Evolutionary conservation across 2,797 vertebrate species (phyloP).

Genomic region (Neosilurus hyrtlii): DNA sequence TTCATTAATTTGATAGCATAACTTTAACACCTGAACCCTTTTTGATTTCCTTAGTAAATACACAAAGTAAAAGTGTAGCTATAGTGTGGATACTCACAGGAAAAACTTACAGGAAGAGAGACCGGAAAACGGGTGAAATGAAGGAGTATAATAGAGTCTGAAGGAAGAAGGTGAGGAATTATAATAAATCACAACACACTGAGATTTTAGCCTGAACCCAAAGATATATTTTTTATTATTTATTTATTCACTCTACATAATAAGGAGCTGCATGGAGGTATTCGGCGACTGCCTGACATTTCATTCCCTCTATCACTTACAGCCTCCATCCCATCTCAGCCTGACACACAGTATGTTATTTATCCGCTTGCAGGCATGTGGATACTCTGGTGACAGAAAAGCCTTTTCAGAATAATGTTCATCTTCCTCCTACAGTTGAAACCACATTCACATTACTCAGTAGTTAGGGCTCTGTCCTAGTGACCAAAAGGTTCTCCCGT

Average conservation of each 20-base stretch:
- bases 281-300: conserved; percentile 61
- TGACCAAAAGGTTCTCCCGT: not conserved
- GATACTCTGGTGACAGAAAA: conserved; percentile 3
- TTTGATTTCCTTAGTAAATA: not conserved
- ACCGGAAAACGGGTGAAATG: not conserved
- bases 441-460: conserved; percentile 16
- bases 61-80: not conserved
- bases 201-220: conserved; percentile 14
- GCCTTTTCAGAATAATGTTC: conserved; percentile 20
- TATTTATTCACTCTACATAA: conserved; percentile 50
- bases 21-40: not conserved
- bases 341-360: conserved; percentile 72
- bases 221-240: conserved; percentile 12
- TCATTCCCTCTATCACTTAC: conserved; percentile 63
- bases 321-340: conserved; percentile 58
- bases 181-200: conserved; percentile 35
- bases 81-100: not conserved
- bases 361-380: conserved; percentile 62
- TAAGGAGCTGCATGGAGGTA: conserved; percentile 42
- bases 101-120: not conserved
- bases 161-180: conserved; percentile 5
- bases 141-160: not conserved
- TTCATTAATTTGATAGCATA: not conserved
- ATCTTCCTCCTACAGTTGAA: conserved; percentile 20
- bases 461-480: not conserved